These are phyloP conservation scores for Cheilosia urbana DNA, from an alignment of 2,888 invertebrate genomes.

Conservation along the genomic window DNA sequence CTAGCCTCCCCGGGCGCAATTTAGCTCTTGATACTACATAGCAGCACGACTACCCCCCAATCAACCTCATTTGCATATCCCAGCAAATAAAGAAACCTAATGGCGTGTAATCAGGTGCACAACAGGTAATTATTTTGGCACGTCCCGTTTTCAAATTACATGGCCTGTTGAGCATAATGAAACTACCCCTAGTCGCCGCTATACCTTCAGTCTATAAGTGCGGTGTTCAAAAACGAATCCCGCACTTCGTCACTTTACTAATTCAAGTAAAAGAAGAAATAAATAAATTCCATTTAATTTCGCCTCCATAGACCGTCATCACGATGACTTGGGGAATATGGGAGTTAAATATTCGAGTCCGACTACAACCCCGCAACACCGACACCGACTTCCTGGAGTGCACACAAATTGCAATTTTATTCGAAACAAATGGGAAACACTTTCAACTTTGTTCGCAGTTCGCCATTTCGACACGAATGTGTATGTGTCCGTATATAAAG, in stretches of 20 bases:
- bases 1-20: not conserved
- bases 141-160: constrained; percentile 35
- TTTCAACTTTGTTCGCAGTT: not conserved
- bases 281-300: constrained; percentile 12
- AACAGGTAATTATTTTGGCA: constrained; percentile 47
- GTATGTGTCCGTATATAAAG: not conserved
- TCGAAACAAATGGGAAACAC: constrained; percentile 16
- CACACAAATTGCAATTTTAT: constrained; percentile 52
- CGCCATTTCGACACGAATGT: not conserved
- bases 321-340: constrained; percentile 24
- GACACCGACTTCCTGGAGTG: not conserved
- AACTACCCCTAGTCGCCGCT: not conserved
- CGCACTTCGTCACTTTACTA: not conserved
- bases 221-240: not conserved
- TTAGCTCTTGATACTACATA: not conserved
- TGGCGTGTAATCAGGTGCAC: constrained; percentile 44
- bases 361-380: not conserved
- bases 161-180: constrained; percentile 45
- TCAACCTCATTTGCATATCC: constrained; percentile 7
- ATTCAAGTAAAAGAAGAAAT: constrained; percentile 7
- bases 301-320: not conserved
- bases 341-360: constrained; percentile 5
- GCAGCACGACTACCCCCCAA: not conserved
- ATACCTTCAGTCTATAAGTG: too few relatives aligned
- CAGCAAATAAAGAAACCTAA: constrained; percentile 32